A percentile compares a stretch with the other conserved stretches of the same genome.
phyloP scores from a whole-genome alignment of 2,888 invertebrate genomes.

The Drosophila mettleri region DNA sequence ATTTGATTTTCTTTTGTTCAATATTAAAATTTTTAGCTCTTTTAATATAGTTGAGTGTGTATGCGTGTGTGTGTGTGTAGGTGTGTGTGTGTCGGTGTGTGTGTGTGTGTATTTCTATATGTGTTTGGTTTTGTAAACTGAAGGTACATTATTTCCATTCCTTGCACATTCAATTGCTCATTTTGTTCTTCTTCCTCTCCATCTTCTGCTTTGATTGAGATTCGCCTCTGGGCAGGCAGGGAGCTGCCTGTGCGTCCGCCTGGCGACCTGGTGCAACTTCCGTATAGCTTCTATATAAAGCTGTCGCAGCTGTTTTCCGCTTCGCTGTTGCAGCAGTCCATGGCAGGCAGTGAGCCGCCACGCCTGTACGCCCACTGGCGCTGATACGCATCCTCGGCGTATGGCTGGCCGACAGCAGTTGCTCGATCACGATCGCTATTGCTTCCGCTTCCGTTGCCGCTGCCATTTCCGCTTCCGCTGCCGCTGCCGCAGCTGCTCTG shows the following conservation, averaged over 20 bases:
- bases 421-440: conserved; percentile 14
- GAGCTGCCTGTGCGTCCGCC: neutral
- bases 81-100: conserved; percentile 4
- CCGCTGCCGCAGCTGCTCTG: conserved; percentile 10
- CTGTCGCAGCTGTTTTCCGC: conserved; percentile 85
- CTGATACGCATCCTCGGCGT: conserved; percentile 25
- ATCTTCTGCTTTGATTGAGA: neutral
- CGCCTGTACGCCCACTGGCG: conserved; percentile 66
- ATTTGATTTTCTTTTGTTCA: conserved; percentile 34
- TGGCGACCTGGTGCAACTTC: neutral
- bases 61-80: conserved; percentile 6
- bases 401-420: conserved; percentile 6
- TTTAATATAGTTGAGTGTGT: conserved; percentile 37
- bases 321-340: conserved; percentile 83
- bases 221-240: conserved; percentile 1
- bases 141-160: conserved; percentile 63
- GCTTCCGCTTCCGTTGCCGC: conserved; percentile 23
- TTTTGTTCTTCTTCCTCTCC: no score
- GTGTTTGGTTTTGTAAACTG: conserved; percentile 68
- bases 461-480: conserved; percentile 7
- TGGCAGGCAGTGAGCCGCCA: conserved; percentile 81
- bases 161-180: conserved; percentile 14
- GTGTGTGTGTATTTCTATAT: conserved; percentile 11
- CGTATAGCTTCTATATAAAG: conserved; percentile 49
- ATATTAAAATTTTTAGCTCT: conserved; percentile 52